phyloP scores from a whole-genome alignment of 1,140 invertebrate species.

The Drosophila leontia region DNA sequence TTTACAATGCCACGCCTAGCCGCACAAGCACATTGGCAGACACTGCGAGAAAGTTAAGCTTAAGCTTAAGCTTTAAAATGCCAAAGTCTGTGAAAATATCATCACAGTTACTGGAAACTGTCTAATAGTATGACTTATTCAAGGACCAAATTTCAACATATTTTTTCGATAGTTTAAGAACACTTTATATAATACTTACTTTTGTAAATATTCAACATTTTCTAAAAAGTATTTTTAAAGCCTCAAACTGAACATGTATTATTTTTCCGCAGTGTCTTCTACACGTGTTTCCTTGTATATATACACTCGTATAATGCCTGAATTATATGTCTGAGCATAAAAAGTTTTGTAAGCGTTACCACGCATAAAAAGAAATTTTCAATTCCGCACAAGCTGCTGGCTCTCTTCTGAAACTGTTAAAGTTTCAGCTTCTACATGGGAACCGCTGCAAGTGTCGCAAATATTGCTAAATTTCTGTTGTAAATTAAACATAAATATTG shows the following conservation, averaged over 20 bases:
- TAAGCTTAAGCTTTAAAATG: no score
- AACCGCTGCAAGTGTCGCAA: slow-evolving; percentile 54
- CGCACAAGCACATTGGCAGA: slow-evolving; percentile 32
- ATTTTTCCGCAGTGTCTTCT: slow-evolving; percentile 7
- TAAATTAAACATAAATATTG: slow-evolving; percentile 78
- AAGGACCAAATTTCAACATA: not conserved
- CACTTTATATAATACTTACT: no score
- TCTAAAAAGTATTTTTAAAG: not conserved
- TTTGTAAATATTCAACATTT: no score
- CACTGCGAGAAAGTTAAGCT: slow-evolving; percentile 6
- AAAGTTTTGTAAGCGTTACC: slow-evolving; percentile 61
- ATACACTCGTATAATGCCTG: slow-evolving; percentile 51
- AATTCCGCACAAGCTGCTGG: slow-evolving; percentile 48
- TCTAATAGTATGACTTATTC: not conserved
- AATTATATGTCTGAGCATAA: slow-evolving; percentile 77
- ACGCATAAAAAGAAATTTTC: slow-evolving; percentile 75
- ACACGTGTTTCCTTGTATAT: slow-evolving; percentile 9
- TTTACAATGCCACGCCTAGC: slow-evolving; percentile 77
- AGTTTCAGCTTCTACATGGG: slow-evolving; percentile 32
- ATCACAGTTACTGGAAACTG: not conserved
- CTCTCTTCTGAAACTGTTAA: slow-evolving; percentile 21
- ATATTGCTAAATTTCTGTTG: slow-evolving; percentile 64
- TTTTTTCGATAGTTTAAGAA: no score
- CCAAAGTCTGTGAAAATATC: not conserved
- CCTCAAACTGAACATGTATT: not conserved